Conservation (phyloP, 2,888 invertebrate species). For the Catotricha subobsoleta region DNA sequence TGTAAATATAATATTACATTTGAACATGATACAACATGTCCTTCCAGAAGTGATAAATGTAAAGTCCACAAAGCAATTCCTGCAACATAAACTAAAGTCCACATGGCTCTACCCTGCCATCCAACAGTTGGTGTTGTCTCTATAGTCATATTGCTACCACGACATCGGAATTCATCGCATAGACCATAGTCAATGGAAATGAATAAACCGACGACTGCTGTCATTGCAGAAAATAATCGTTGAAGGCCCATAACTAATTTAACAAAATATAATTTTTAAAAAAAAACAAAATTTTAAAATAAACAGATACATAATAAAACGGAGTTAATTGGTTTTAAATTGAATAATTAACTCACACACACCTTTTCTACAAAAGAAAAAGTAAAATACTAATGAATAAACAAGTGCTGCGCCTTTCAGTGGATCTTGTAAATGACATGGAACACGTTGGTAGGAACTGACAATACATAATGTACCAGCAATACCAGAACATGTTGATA, state of each 20-base stretch:
- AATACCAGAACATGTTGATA: slow-evolving; percentile 15
- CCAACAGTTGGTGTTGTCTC: slow-evolving; percentile 11
- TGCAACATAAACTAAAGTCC: slow-evolving; percentile 37
- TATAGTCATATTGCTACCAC: slow-evolving; percentile 30
- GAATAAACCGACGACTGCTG: slow-evolving; percentile 40
- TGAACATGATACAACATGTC: slow-evolving; percentile 14
- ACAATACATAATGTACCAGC: slow-evolving; percentile 15
- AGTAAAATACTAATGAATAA: slow-evolving; percentile 38
- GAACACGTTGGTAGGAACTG: slow-evolving; percentile 25
- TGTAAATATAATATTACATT: slow-evolving; percentile 10
- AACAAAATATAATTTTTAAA: no score
- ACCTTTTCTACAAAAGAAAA: slow-evolving; percentile 41
- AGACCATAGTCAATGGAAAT: slow-evolving; percentile 41
- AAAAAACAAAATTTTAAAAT: background rate
- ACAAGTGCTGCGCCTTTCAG: slow-evolving; percentile 38
- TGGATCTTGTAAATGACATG: slow-evolving; percentile 43
- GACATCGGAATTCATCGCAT: slow-evolving; percentile 40
- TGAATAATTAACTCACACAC: no score
- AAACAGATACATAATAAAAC: background rate
- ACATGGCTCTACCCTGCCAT: slow-evolving; percentile 35
- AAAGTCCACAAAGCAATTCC: slow-evolving; percentile 35
- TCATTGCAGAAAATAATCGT: slow-evolving; percentile 38
- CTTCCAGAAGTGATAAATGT: slow-evolving; percentile 21
- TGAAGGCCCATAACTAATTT: slow-evolving; percentile 38
- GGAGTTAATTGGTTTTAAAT: background rate